Conservation (phyloP, 2,888 invertebrate species). For the Allacma fusca region DNA sequence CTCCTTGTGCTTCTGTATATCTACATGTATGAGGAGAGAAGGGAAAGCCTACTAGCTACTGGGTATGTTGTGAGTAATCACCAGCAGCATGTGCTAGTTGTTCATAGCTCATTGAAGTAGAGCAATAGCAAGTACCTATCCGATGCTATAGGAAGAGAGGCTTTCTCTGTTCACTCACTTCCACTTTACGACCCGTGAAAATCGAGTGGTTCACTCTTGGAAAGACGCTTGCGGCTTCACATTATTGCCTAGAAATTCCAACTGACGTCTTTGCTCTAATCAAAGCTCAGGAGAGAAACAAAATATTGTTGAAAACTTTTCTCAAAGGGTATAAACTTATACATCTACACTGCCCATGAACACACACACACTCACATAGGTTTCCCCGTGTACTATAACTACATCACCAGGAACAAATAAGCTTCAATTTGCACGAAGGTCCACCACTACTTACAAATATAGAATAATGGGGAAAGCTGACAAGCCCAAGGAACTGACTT, state of each 20-base stretch:
- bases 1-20: too few relatives aligned
- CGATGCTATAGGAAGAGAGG: neutral
- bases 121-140: neutral
- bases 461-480: neutral
- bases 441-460: neutral
- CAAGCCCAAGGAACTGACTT: neutral
- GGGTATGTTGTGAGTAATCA: neutral
- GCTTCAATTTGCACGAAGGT: neutral
- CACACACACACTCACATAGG: too few relatives aligned
- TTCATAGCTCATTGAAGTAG: conserved; percentile 4
- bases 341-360: too few relatives aligned
- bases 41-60: too few relatives aligned
- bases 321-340: neutral
- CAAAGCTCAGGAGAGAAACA: conserved; percentile 16
- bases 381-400: too few relatives aligned
- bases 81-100: conserved; percentile 6
- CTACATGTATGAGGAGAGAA: too few relatives aligned
- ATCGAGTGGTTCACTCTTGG: conserved; percentile 23
- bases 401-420: neutral
- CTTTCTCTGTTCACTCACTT: conserved; percentile 1
- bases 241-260: conserved; percentile 12
- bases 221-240: conserved; percentile 4
- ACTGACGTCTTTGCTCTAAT: conserved; percentile 12
- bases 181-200: conserved; percentile 23
- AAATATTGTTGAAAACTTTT: conserved; percentile 8